Percentiles rank a stretch among this genome's conserved stretches.
Conservation (phyloP, 2,797 vertebrate species). For the Fundulus diaphanus region DNA sequence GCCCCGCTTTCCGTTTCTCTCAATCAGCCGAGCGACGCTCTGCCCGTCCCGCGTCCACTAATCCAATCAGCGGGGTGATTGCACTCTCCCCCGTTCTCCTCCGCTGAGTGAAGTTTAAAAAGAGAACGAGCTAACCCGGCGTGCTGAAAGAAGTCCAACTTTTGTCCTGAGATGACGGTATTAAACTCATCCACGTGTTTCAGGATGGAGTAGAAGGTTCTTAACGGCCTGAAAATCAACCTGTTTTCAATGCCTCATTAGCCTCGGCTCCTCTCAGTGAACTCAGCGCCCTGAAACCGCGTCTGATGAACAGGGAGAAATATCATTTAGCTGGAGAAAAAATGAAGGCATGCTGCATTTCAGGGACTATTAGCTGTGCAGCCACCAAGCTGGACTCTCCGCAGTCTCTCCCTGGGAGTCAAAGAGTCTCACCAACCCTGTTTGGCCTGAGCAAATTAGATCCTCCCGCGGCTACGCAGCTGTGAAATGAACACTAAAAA, state of each 20-base stretch:
- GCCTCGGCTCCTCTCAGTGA: slow-evolving; percentile 31
- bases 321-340: slow-evolving; percentile 61
- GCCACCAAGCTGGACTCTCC: slow-evolving; percentile 67
- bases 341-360: slow-evolving; percentile 59
- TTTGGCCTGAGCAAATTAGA: slow-evolving; percentile 77
- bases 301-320: slow-evolving; percentile 65
- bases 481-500: slow-evolving; percentile 82
- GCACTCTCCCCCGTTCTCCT: slow-evolving; percentile 49
- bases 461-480: slow-evolving; percentile 73
- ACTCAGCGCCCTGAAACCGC: slow-evolving; percentile 57
- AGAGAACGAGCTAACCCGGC: slow-evolving; percentile 22
- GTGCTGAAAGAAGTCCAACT: slow-evolving; percentile 19
- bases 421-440: slow-evolving; percentile 62
- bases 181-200: slow-evolving; percentile 8
- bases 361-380: slow-evolving; percentile 73
- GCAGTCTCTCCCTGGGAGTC: slow-evolving; percentile 55
- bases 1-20: slow-evolving; percentile 52
- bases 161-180: slow-evolving; percentile 5
- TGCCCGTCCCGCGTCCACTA: slow-evolving; percentile 58
- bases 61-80: slow-evolving; percentile 70
- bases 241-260: slow-evolving; percentile 57
- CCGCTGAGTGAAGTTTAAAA: slow-evolving; percentile 60
- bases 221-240: slow-evolving; percentile 61
- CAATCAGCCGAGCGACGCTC: slow-evolving; percentile 62
- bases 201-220: slow-evolving; percentile 22